These are phyloP conservation scores for Papilio gigon DNA, from an alignment of 2,888 invertebrate genomes.

Conservation along the genomic window DNA sequence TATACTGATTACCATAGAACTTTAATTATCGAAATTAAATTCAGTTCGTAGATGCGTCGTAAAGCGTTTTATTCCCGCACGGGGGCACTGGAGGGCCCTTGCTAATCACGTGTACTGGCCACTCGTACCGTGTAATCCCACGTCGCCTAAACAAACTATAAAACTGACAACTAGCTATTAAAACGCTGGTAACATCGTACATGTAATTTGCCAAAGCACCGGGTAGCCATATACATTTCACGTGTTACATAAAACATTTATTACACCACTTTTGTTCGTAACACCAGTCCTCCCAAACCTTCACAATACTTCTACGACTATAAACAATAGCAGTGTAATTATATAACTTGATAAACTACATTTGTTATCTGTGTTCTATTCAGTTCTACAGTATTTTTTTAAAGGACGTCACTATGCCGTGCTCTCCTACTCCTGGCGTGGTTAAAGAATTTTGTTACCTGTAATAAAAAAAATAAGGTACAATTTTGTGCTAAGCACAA, in stretches of 20 bases:
- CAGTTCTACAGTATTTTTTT: no score
- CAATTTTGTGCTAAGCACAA: no score
- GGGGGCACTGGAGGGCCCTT: conserved; percentile 30
- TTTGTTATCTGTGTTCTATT: no score
- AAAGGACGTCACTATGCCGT: no score
- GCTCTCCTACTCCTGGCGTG: no score
- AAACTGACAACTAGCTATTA: conserved; percentile 42
- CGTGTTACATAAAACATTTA: conserved; percentile 42
- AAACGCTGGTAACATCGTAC: conserved; percentile 37
- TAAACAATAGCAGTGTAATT: neutral
- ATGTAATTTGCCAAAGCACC: conserved; percentile 41
- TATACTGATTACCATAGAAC: neutral
- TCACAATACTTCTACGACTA: neutral
- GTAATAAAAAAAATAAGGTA: no score
- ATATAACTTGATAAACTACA: no score
- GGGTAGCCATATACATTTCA: conserved; percentile 41
- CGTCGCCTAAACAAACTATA: conserved; percentile 42
- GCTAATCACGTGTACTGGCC: conserved; percentile 38
- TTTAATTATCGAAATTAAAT: conserved; percentile 33
- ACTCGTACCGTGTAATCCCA: conserved; percentile 40
- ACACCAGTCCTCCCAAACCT: conserved; percentile 29
- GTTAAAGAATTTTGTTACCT: no score
- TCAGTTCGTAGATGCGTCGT: conserved; percentile 9
- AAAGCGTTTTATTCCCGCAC: conserved; percentile 34
- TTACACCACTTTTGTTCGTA: conserved; percentile 36